These are phyloP conservation scores for Bombus consobrinus DNA, from an alignment of 1,140 invertebrate genomes.

Conservation along the genomic window DNA sequence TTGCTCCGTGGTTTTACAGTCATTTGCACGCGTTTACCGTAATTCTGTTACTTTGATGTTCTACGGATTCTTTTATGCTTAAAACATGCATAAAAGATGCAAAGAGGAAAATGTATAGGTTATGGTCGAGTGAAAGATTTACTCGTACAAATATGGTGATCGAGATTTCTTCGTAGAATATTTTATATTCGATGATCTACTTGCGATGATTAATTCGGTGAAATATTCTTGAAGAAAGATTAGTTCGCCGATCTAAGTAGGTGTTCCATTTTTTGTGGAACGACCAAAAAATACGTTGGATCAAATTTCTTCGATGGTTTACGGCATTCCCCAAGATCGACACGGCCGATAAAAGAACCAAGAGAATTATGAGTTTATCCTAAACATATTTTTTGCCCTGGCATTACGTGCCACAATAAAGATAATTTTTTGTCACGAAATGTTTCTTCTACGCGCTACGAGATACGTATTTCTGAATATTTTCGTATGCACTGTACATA, in stretches of 20 bases:
- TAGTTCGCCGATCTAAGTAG: not conserved
- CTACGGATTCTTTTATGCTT: not conserved
- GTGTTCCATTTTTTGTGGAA: not conserved
- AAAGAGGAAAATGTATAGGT: not conserved
- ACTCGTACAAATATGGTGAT: not conserved
- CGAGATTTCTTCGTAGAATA: not conserved
- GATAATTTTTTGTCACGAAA: constrained; percentile 39
- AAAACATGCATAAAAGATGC: not conserved
- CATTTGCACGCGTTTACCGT: not conserved
- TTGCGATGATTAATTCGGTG: not conserved
- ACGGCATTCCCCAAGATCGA: not conserved
- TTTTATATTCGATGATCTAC: not conserved
- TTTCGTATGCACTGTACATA: not conserved
- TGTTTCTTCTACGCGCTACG: not conserved
- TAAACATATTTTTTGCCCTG: constrained; percentile 13
- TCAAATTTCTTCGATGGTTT: not conserved
- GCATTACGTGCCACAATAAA: not conserved
- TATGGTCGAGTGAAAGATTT: not conserved
- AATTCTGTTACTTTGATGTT: not conserved
- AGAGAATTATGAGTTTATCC: constrained; percentile 15
- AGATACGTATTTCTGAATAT: not conserved
- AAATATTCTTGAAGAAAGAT: not conserved
- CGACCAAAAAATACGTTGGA: not conserved
- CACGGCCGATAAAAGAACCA: not conserved
- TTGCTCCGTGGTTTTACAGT: not conserved